Conservation (phyloP, 2,797 vertebrate genomes). For the Eidolon dupreanum region DNA sequence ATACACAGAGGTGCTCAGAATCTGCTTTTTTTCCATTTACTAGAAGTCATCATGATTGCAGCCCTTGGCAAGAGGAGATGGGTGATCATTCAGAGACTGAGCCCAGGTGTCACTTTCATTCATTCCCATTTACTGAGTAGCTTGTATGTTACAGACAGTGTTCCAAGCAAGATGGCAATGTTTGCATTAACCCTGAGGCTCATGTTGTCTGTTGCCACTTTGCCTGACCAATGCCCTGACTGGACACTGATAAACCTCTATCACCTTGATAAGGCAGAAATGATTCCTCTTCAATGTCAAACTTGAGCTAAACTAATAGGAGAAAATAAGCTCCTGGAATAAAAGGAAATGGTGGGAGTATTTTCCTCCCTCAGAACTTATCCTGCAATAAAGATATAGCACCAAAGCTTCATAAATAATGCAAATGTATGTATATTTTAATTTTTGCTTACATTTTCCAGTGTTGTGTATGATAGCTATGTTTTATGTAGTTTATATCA, state of each 20-base stretch:
- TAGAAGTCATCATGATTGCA: not conserved
- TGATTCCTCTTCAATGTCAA: not conserved
- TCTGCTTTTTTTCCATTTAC: not conserved
- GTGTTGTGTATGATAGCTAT: not conserved
- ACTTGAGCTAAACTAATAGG: not conserved
- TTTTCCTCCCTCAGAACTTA: not conserved
- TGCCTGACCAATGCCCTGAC: not conserved
- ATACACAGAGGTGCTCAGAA: not conserved
- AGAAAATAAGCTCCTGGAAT: not conserved
- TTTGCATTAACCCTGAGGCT: not conserved
- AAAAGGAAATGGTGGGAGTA: not conserved
- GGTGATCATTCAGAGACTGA: not conserved
- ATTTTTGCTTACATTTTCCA: conserved; percentile 10
- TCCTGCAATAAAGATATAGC: not conserved
- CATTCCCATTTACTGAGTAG: not conserved
- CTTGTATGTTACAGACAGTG: not conserved
- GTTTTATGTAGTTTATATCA: not conserved
- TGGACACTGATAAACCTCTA: not conserved
- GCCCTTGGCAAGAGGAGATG: not conserved
- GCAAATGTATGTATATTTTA: not conserved
- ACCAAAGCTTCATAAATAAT: not conserved
- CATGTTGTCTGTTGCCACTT: not conserved
- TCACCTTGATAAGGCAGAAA: not conserved
- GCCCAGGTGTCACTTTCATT: not conserved
- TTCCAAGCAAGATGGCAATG: not conserved